Evolutionary conservation across 1,140 invertebrate species (phyloP).

Genomic region (Drosophila tropicalis): DNA sequence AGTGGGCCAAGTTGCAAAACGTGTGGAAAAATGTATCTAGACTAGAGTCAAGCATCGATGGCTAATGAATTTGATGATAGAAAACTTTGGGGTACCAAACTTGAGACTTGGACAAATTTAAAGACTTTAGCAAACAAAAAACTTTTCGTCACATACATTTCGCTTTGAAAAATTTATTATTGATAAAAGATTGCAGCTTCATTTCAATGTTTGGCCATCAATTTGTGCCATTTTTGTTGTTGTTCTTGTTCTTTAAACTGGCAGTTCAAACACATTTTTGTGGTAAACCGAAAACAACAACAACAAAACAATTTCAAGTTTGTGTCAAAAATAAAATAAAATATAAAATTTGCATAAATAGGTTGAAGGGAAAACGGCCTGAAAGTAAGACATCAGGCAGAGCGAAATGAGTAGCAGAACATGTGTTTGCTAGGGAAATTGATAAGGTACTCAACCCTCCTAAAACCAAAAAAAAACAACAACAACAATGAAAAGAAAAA

Average conservation of each 20-base stretch:
- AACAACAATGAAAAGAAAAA: conserved; percentile 8
- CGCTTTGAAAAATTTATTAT: neutral
- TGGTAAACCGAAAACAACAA: conserved; percentile 1
- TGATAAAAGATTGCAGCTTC: neutral
- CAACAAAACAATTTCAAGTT: conserved; percentile 38
- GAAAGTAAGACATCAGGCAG: conserved; percentile 33
- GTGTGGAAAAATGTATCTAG: neutral
- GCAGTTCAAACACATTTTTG: conserved; percentile 4
- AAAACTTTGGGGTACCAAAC: no score
- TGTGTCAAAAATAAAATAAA: conserved; percentile 20
- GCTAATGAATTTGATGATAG: neutral
- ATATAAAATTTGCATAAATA: conserved; percentile 61
- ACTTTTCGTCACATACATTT: neutral
- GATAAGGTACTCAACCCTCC: conserved; percentile 31
- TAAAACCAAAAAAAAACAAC: neutral
- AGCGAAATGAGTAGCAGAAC: conserved; percentile 34
- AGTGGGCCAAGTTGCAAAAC: neutral
- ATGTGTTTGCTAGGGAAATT: conserved; percentile 56
- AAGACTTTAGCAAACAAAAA: conserved; percentile 8
- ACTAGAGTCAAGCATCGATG: neutral
- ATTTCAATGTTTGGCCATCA: neutral
- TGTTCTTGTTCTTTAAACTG: neutral
- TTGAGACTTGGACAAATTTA: neutral
- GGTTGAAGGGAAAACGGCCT: conserved; percentile 20
- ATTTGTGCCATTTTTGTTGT: neutral